phyloP scores from a whole-genome alignment of 1,140 invertebrate genomes.

The Leptinotarsa lineolata region DNA sequence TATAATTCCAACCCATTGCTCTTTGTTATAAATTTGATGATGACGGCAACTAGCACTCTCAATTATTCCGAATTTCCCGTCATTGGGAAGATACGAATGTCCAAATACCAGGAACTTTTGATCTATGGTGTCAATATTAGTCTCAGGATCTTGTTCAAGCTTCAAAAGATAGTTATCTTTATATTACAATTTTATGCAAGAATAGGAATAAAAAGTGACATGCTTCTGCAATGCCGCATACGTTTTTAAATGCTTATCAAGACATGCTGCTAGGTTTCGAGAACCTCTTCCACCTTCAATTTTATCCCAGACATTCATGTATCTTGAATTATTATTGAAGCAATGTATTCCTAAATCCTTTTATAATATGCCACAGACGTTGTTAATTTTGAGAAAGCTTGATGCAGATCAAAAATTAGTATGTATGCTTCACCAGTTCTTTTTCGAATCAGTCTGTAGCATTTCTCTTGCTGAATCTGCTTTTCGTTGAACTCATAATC shows the following conservation, averaged over 20 bases:
- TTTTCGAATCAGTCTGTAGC: slow-evolving; percentile 15
- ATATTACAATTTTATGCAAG: slow-evolving; percentile 34
- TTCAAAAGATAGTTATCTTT: slow-evolving; percentile 17
- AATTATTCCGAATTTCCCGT: slow-evolving; percentile 24
- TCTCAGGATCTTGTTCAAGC: slow-evolving; percentile 9
- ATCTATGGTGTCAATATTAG: slow-evolving; percentile 15
- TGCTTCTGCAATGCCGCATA: background rate
- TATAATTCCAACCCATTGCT: background rate
- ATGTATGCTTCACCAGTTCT: slow-evolving; percentile 20
- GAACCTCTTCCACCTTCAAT: slow-evolving; percentile 23
- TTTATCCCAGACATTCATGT: slow-evolving; percentile 29
- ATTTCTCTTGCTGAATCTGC: slow-evolving; percentile 22
- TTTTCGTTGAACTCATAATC: slow-evolving; percentile 16
- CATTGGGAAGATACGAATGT: slow-evolving; percentile 27
- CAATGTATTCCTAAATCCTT: slow-evolving; percentile 24
- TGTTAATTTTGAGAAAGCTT: slow-evolving; percentile 29
- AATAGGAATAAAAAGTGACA: slow-evolving; percentile 31
- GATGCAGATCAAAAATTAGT: slow-evolving; percentile 29
- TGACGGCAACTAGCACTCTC: background rate
- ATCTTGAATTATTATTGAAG: slow-evolving; percentile 13
- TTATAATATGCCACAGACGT: slow-evolving; percentile 29
- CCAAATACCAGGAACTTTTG: slow-evolving; percentile 29
- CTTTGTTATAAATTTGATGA: background rate
- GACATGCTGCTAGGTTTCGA: slow-evolving; percentile 27
- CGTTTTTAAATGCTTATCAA: slow-evolving; percentile 22